Conservation (phyloP, 2,113 vertebrate genomes). For the Gadus macrocephalus region DNA sequence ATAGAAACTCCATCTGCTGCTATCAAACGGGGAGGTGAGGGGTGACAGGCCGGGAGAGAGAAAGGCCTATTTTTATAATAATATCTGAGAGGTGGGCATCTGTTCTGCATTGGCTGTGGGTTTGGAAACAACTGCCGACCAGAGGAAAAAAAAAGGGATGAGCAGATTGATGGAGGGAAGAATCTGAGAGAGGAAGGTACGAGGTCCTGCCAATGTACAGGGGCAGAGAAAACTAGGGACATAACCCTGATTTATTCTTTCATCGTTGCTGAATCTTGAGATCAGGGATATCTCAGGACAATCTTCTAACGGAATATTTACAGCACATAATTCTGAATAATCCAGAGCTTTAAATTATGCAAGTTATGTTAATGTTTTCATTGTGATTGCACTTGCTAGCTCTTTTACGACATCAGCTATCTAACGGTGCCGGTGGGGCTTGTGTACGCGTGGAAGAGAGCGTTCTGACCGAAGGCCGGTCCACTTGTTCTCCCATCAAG, state of each 20-base stretch:
- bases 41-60: conserved; percentile 87
- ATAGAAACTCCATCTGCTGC: conserved; percentile 98
- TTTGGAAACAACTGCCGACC: conserved; percentile 80
- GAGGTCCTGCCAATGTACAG: conserved; percentile 45
- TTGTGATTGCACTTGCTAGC: too few species aligned
- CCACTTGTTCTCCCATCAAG: not conserved
- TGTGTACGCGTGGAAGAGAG: too few species aligned
- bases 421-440: too few species aligned
- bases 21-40: conserved; percentile 74
- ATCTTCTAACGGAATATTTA: too few species aligned
- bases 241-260: conserved; percentile 73
- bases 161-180: conserved; percentile 57
- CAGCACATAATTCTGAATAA: too few species aligned
- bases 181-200: conserved; percentile 48
- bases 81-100: conserved; percentile 67
- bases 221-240: conserved; percentile 64
- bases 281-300: conserved; percentile 6
- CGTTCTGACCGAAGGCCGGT: too few species aligned
- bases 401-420: too few species aligned
- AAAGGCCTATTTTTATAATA: conserved; percentile 3
- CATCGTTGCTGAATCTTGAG: conserved; percentile 72
- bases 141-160: conserved; percentile 73
- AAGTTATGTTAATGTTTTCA: too few species aligned
- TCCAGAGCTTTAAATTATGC: too few species aligned
- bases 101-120: conserved; percentile 89